A percentile compares a stretch with the other conserved stretches of the same genome.
Evolutionary conservation across 2,888 invertebrate species (phyloP).

Genomic region (Podotricha telesiphe): DNA sequence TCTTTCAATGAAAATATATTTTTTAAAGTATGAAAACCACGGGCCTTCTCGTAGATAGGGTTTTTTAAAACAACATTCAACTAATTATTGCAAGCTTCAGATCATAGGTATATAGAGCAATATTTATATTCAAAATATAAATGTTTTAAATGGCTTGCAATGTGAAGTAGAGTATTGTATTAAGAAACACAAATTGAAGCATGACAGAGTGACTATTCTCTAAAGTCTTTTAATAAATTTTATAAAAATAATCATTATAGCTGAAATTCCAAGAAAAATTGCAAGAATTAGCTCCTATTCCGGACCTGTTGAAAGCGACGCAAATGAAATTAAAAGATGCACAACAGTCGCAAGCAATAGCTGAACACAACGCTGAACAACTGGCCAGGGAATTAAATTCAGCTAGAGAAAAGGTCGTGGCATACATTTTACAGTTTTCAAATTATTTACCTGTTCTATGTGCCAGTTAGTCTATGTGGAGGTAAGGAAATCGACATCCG

Average conservation of each 20-base stretch:
- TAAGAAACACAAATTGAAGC: too few species aligned
- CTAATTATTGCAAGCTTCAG: not conserved
- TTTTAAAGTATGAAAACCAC: too few species aligned
- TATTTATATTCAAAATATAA: too few species aligned
- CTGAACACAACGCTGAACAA: conserved; percentile 87
- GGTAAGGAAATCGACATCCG: conserved; percentile 13
- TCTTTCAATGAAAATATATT: too few species aligned
- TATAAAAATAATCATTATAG: conserved; percentile 48
- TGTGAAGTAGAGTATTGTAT: too few species aligned
- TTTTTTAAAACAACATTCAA: too few species aligned
- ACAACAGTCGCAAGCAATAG: conserved; percentile 86
- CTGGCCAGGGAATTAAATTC: conserved; percentile 85
- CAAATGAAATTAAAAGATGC: conserved; percentile 87
- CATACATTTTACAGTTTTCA: not conserved
- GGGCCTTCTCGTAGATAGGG: too few species aligned
- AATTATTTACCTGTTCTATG: not conserved
- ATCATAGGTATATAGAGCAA: not conserved
- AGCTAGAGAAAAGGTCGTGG: conserved; percentile 84
- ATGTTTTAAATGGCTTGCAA: too few species aligned
- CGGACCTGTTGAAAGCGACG: conserved; percentile 87
- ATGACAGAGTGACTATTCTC: too few species aligned
- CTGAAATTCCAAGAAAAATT: conserved; percentile 88
- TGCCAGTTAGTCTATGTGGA: conserved; percentile 1
- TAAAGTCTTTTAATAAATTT: too few species aligned
- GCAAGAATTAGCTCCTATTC: conserved; percentile 87